Evolutionary conservation across 2,888 invertebrate species (phyloP).

Genomic region (Athalia cordata): DNA sequence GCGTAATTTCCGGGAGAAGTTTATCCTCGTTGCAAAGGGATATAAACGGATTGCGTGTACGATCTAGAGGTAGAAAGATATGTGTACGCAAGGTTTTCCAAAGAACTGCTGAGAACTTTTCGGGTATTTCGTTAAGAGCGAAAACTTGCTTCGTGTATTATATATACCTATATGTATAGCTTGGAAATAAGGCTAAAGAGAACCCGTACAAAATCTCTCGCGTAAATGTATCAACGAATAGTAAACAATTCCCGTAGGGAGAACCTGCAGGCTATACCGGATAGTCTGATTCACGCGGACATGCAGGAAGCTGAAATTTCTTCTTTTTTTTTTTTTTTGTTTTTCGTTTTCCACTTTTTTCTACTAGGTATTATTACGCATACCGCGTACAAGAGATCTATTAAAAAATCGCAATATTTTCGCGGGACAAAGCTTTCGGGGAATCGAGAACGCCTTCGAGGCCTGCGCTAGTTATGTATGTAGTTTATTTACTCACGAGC

Average conservation of each 20-base stretch:
- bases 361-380: no score
- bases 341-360: no score
- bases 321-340: no score
- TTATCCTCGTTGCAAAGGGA: no score
- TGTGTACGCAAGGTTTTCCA: background rate
- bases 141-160: slow-evolving; percentile 1
- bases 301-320: slow-evolving; percentile 10
- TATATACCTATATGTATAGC: background rate
- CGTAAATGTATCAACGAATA: slow-evolving; percentile 43
- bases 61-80: no score
- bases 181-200: slow-evolving; percentile 30
- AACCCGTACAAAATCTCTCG: slow-evolving; percentile 34
- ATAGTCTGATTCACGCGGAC: slow-evolving; percentile 35
- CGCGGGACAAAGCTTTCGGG: slow-evolving; percentile 34
- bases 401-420: slow-evolving; percentile 21
- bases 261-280: slow-evolving; percentile 6
- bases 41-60: no score
- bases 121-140: background rate
- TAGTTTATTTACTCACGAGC: slow-evolving; percentile 31
- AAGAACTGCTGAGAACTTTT: background rate
- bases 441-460: slow-evolving; percentile 12
- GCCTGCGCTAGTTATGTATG: slow-evolving; percentile 29
- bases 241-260: slow-evolving; percentile 38
- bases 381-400: no score
- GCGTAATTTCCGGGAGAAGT: background rate